Conservation (phyloP, 2,797 vertebrate species). For the Enteromius anoplus region DNA sequence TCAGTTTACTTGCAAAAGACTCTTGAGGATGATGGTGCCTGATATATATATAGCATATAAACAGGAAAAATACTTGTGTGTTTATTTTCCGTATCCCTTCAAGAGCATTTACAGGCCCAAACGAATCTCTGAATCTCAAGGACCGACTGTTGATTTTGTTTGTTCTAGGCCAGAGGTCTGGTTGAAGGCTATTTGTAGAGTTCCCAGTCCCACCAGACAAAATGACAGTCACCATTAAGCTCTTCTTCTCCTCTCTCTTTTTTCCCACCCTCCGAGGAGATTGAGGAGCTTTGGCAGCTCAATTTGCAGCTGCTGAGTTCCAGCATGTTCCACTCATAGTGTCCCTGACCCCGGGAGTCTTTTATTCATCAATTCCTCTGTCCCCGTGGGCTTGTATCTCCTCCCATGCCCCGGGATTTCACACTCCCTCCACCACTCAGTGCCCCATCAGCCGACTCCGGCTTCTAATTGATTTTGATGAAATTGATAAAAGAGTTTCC, state of each 20-base stretch:
- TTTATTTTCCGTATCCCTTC: background rate
- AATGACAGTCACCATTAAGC: slow-evolving; percentile 50
- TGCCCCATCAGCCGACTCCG: slow-evolving; percentile 72
- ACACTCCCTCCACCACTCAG: slow-evolving; percentile 71
- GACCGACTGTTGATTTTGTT: slow-evolving; percentile 21
- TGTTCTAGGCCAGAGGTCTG: slow-evolving; percentile 35
- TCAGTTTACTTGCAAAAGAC: slow-evolving; percentile 21
- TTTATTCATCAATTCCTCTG: slow-evolving; percentile 80
- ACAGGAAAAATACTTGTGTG: background rate
- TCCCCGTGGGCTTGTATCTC: slow-evolving; percentile 77
- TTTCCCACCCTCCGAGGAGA: slow-evolving; percentile 52
- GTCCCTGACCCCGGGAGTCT: slow-evolving; percentile 75
- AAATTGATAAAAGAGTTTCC: slow-evolving; percentile 53
- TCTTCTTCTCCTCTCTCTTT: slow-evolving; percentile 43
- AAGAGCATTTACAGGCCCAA: background rate
- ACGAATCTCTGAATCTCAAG: slow-evolving; percentile 17
- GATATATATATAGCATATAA: slow-evolving; percentile 7
- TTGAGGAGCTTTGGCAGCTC: slow-evolving; percentile 82
- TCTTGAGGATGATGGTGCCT: background rate
- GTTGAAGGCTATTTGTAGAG: slow-evolving; percentile 53
- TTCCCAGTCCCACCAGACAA: slow-evolving; percentile 37
- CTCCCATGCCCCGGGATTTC: slow-evolving; percentile 67
- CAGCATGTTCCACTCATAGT: slow-evolving; percentile 82
- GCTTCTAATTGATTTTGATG: slow-evolving; percentile 79
- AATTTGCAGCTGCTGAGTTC: slow-evolving; percentile 86